Evolutionary conservation across 2,888 invertebrate species (phyloP), one percentile per base, ranked within the genome.

Genomic region (Ryuthela nishihirai): DNA sequence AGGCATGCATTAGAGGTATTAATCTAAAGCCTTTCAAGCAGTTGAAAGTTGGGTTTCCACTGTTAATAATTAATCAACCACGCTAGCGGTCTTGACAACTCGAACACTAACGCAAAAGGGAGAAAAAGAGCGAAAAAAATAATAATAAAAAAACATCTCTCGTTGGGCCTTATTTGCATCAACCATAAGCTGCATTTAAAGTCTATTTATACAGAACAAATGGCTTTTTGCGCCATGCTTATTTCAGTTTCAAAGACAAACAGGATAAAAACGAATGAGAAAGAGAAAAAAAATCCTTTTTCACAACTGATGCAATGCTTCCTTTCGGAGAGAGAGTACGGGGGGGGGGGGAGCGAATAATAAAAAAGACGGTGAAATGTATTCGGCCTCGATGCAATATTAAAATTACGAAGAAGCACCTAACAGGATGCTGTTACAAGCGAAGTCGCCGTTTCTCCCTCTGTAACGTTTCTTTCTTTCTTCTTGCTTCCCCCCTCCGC

Each of bases 341-440:
- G n/a, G 17, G 42, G 26, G n/a, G 38, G 39, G 44, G 44, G 12
- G 38, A 15, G 20, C 12, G 29, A 25, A 29, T 15, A 26, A n/a
- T 9, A 47, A 21, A 26, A 21, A 25, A 15, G 36, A 20, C 15
- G 18, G 24, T 21, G 45, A 43, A 56, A 56, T 55, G 49, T 44
- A 55, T 55, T 49, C 49, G 49, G 56, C 56, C 49, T 56, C 56
- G 50, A 56, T 50, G 56, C 56, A 49, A 56, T 56, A 56, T 56
- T 56, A 56, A 56, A 56, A 56, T 56, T 56, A 56, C 50, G 56
- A 56, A 56, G 56, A 56, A 56, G 56, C 49, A 56, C 49, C 56
- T 56, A 56, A 56, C 56, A 56, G 49, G 56, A 56, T 56, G 49
- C 56, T 56, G 56, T 56, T 56, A 56, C 56, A 56, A 35, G 55